Base-by-base conservation (phyloP, 2,113 vertebrate genomes). In the Corydoras maculifer region DNA sequence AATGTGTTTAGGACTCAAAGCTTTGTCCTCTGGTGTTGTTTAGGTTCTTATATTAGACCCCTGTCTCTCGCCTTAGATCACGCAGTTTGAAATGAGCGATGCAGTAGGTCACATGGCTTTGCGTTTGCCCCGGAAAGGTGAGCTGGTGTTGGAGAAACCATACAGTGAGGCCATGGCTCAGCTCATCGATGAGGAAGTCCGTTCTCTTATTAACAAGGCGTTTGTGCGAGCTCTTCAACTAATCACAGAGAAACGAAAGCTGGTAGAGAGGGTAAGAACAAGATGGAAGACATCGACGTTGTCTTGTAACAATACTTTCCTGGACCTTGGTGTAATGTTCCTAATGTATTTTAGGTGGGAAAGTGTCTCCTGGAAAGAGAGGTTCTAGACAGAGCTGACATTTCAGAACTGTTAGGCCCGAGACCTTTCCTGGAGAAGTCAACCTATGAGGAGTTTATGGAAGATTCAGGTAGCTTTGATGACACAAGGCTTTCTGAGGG, bases 121-220 rank as follows among this genome's bases (percentile, higher is more conserved):
- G 1, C 80, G 85, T 61, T 59, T 85, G 0, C 81, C 83, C 0
- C 61, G 32, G 1, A 79, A 78, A 43, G 87, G 84, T 0, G 80
- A 88, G 63, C 53, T 68, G 25, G 29, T 82, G 29, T 69, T 82
- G 32, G 84, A 88, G 79, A 88, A 88, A 69, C 86, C 82, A 0
- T 86, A 85, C 69, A 86, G 88, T 0, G 86, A 90, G 72, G 85
- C 83, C 4, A 84, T 85, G 0, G 86, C 87, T 3, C 83, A 89
- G 76, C 84, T 92, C 9, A 88, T 91, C 2, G 91, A 92, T 5
- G 82, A 89, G 75, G 91, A 93, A 70, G 92, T 74, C 50, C 49
- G 72, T 2, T 55, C 58, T 55, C 72, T 74, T 25, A 74, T 90
- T 13, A 80, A 87, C 32, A 31, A 70, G 0, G 81, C 90, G 69